A percentile compares a stretch with the other conserved stretches of the same genome.
Conservation (phyloP, 2,113 vertebrate genomes). For the Felis catus region DNA sequence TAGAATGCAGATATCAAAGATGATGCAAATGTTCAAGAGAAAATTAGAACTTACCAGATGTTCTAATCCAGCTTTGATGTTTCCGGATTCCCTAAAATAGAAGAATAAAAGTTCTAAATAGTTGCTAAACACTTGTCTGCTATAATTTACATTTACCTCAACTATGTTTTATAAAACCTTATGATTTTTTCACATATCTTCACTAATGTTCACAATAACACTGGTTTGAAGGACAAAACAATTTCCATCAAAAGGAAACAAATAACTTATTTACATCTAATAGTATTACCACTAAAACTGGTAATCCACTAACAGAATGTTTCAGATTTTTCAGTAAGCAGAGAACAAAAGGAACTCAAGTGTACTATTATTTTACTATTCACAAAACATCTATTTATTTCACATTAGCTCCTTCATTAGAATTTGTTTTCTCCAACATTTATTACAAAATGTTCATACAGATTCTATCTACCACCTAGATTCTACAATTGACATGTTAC, state of each 20-base stretch:
- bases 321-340: constrained; percentile 28
- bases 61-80: constrained; percentile 96
- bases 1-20: constrained; percentile 95
- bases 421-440: neutral
- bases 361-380: neutral
- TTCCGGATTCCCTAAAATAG: constrained; percentile 92
- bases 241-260: constrained; percentile 46
- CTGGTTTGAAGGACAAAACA: constrained; percentile 53
- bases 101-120: constrained; percentile 92
- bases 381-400: neutral
- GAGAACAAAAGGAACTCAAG: neutral
- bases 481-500: neutral
- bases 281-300: constrained; percentile 12
- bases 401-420: neutral
- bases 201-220: constrained; percentile 10
- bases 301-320: neutral
- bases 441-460: neutral
- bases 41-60: constrained; percentile 98
- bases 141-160: constrained; percentile 78
- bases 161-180: constrained; percentile 62
- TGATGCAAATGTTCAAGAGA: constrained; percentile 91
- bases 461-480: neutral
- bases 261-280: constrained; percentile 13
- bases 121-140: constrained; percentile 87
- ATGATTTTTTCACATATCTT: constrained; percentile 18